These are phyloP conservation scores for Pyrocephalus nanus DNA, from an alignment of 2,797 vertebrate genomes.

Conservation along the genomic window DNA sequence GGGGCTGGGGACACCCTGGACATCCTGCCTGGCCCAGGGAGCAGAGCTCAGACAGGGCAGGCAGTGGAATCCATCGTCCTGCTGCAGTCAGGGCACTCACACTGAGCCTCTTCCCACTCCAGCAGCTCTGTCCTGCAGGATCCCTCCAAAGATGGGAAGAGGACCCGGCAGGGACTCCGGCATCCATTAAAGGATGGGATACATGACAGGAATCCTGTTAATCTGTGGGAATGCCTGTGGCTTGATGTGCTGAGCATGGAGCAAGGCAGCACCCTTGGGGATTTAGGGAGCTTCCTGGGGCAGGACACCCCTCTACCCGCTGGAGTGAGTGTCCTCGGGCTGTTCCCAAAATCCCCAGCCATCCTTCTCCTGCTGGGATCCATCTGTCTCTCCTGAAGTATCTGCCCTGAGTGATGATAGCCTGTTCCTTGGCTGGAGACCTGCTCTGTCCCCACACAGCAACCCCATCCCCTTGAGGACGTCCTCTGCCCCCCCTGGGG, in stretches of 20 bases:
- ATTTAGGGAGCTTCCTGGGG: background rate
- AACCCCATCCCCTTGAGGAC: background rate
- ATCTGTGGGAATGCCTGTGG: background rate
- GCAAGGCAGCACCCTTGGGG: background rate
- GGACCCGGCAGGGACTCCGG: background rate
- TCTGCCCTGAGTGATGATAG: background rate
- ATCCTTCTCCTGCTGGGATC: background rate
- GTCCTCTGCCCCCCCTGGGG: background rate
- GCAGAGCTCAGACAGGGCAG: fast-evolving
- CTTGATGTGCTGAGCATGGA: fast-evolving
- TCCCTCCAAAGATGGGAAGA: background rate
- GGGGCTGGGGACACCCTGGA: background rate
- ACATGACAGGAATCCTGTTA: fast-evolving
- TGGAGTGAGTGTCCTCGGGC: background rate
- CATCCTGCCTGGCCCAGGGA: background rate
- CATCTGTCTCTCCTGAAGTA: background rate
- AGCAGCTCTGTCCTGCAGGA: background rate
- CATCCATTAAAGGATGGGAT: background rate
- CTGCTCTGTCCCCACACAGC: background rate
- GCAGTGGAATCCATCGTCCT: background rate
- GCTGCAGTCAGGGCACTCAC: fast-evolving
- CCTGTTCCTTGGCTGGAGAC: background rate
- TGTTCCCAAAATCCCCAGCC: background rate
- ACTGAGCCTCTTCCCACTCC: background rate
- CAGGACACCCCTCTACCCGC: background rate